Evolutionary conservation across 2,113 vertebrate species (phyloP).

Genomic region (Cettia cetti): DNA sequence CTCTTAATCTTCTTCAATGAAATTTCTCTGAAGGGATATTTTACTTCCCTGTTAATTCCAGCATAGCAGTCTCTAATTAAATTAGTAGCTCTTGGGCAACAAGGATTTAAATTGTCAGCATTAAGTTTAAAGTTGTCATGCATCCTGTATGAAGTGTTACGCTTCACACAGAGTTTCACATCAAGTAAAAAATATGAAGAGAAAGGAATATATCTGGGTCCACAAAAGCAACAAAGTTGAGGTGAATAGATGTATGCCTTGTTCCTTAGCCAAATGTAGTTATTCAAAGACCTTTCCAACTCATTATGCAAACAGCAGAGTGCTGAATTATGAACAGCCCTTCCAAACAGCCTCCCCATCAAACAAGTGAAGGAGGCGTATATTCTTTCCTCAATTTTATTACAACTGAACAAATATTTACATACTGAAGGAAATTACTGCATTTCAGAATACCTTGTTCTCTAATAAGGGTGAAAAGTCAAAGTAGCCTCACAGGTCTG

Average conservation of each 20-base stretch:
- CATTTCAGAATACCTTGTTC: background rate
- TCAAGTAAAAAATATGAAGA: background rate
- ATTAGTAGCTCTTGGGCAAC: conserved; percentile 28
- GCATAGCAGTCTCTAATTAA: conserved; percentile 20
- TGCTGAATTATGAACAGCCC: background rate
- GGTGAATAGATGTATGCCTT: background rate
- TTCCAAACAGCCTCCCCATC: background rate
- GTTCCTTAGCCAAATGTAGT: background rate
- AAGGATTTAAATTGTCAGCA: conserved; percentile 5
- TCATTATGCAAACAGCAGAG: background rate
- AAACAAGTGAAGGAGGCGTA: background rate
- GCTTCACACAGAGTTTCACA: background rate
- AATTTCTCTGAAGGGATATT: conserved; percentile 28
- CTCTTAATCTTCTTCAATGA: background rate
- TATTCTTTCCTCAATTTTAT: background rate
- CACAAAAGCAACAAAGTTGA: background rate
- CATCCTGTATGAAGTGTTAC: background rate
- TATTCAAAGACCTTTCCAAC: background rate
- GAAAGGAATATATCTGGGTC: background rate
- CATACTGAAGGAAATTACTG: background rate
- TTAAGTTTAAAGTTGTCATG: background rate
- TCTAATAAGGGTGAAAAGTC: background rate
- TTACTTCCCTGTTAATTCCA: conserved; percentile 12
- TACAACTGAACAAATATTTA: background rate
- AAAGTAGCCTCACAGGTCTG: background rate